A percentile compares a stretch with the other conserved stretches of the same genome.
These are phyloP conservation scores for Sebastes diaconus DNA, from an alignment of 2,797 vertebrate species.

Conservation along the genomic window DNA sequence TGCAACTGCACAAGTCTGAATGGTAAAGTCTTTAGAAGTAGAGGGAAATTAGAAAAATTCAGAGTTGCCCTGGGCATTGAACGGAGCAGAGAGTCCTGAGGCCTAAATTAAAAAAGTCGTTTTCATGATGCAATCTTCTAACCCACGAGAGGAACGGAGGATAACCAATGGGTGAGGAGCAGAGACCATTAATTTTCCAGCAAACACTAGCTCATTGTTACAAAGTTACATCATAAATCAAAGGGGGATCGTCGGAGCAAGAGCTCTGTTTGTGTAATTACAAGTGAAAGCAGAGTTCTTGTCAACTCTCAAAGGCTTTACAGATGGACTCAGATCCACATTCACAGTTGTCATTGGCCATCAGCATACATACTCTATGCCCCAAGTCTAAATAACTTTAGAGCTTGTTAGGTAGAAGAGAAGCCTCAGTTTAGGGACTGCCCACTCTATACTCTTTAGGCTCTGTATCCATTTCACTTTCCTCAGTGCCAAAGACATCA, in stretches of 20 bases:
- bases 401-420: background rate
- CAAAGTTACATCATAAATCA: conserved; percentile 67
- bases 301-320: conserved; percentile 35
- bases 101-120: conserved; percentile 50
- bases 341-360: conserved; percentile 7
- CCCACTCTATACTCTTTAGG: background rate
- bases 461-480: conserved; percentile 20
- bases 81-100: conserved; percentile 20
- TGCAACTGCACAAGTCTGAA: conserved; percentile 36
- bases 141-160: conserved; percentile 27
- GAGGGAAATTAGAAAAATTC: conserved; percentile 36
- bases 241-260: conserved; percentile 25
- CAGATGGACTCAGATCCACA: conserved; percentile 18
- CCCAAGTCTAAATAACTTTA: background rate
- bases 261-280: conserved; percentile 43
- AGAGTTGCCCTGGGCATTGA: conserved; percentile 12
- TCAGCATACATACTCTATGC: background rate
- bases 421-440: background rate
- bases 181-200: conserved; percentile 37
- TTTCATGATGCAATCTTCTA: conserved; percentile 67
- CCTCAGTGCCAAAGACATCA: conserved; percentile 13
- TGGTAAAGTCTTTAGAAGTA: conserved; percentile 33
- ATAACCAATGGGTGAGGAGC: conserved; percentile 33
- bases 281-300: conserved; percentile 17
- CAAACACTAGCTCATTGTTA: conserved; percentile 47